These are phyloP conservation scores for Phasianus colchicus DNA, from an alignment of 2,113 vertebrate species.

Conservation along the genomic window DNA sequence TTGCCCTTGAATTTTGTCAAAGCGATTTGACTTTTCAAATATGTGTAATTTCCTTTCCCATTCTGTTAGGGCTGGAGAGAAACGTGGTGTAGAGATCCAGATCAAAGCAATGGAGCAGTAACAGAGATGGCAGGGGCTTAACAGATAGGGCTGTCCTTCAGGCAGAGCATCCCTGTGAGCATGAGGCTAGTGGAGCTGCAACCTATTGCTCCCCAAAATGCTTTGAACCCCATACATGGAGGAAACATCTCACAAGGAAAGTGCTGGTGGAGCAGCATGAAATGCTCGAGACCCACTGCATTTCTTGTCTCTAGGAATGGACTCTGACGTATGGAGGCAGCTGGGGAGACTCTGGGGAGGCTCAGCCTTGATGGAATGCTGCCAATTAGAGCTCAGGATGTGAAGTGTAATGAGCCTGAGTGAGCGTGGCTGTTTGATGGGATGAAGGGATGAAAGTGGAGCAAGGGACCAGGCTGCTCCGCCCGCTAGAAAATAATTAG, in stretches of 20 bases:
- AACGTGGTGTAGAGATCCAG: not conserved
- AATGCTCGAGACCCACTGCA: rapidly evolving
- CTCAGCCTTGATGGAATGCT: not conserved
- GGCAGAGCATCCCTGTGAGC: not conserved
- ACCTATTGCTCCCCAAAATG: not conserved
- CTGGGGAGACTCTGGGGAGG: not conserved
- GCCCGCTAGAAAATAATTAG: not conserved
- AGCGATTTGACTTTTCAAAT: constrained; percentile 3
- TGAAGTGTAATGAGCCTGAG: not conserved
- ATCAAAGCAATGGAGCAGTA: rapidly evolving
- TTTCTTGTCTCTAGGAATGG: not conserved
- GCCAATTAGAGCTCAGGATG: not conserved
- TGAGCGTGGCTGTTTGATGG: not conserved
- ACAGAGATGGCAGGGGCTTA: not conserved
- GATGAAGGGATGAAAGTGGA: not conserved
- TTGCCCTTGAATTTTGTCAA: constrained; percentile 1
- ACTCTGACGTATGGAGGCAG: not conserved
- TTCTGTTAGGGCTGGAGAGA: not conserved
- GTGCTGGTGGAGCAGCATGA: rapidly evolving
- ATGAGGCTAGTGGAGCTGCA: rapidly evolving
- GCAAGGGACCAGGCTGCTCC: not conserved
- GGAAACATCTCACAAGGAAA: not conserved
- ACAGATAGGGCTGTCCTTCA: not conserved
- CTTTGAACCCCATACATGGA: not conserved
- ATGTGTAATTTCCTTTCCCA: constrained; percentile 1